Conservation (phyloP, 2,113 vertebrate species). For the Pedionomus torquatus region DNA sequence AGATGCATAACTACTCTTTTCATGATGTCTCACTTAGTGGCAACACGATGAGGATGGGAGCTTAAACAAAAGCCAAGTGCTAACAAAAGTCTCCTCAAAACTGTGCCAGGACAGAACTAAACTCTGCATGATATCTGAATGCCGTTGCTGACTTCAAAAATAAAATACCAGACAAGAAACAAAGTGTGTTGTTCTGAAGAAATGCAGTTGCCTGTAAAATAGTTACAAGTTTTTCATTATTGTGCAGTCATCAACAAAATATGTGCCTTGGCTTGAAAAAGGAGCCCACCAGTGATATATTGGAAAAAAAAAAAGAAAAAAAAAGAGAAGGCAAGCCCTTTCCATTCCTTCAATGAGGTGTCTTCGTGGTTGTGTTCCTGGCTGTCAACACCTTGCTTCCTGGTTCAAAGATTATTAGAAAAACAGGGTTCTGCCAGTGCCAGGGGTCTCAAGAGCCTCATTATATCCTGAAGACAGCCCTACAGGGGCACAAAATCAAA, state of each 20-base stretch:
- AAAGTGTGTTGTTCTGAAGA: not conserved
- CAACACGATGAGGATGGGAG: not conserved
- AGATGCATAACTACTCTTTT: not conserved
- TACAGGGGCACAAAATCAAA: not conserved
- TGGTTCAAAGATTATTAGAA: not conserved
- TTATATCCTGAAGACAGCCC: not conserved
- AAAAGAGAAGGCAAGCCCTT: not conserved
- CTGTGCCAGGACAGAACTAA: not conserved
- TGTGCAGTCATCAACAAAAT: not conserved
- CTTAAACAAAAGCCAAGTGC: not conserved
- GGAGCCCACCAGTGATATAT: not conserved
- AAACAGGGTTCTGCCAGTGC: not conserved
- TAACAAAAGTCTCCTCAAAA: not conserved
- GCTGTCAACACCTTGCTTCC: not conserved
- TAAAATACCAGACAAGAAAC: constrained; percentile 47
- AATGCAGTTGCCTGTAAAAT: constrained; percentile 16
- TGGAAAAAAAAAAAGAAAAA: not conserved
- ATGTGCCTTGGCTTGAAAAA: not conserved
- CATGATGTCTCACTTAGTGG: not conserved
- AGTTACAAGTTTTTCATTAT: constrained; percentile 44
- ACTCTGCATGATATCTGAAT: constrained; percentile 3
- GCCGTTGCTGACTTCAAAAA: not conserved
- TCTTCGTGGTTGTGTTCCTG: not conserved
- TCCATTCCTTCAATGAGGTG: not conserved
- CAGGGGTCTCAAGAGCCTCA: not conserved